Evolutionary conservation across 2,888 invertebrate genomes (phyloP).

Genomic region (Augochlorella aurata): DNA sequence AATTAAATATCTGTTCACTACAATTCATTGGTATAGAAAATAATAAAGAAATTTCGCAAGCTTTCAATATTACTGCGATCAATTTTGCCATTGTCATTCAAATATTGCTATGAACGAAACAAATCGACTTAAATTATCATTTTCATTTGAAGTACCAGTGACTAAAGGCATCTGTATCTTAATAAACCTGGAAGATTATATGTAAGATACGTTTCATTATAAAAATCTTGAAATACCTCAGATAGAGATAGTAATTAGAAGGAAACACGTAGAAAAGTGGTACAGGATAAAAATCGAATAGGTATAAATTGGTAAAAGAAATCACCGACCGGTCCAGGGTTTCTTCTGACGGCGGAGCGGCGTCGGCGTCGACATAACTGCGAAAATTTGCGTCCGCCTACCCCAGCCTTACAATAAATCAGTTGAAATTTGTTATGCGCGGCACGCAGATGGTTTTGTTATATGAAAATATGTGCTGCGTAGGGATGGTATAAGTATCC

Average conservation of each 20-base stretch:
- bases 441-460: slow-evolving; percentile 83
- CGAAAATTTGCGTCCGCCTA: slow-evolving; percentile 68
- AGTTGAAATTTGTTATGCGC: slow-evolving; percentile 82
- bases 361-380: slow-evolving; percentile 57
- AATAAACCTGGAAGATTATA: neutral
- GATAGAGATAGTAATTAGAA: neutral
- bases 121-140: neutral
- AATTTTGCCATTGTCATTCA: neutral
- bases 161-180: neutral
- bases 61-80: neutral
- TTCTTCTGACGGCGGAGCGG: slow-evolving; percentile 14
- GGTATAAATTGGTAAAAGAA: slow-evolving; percentile 32
- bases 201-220: neutral
- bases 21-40: neutral
- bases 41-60: no score
- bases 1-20: neutral
- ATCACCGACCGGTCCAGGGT: neutral
- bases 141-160: neutral
- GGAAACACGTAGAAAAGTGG: neutral
- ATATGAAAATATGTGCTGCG: slow-evolving; percentile 82
- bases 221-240: neutral
- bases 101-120: neutral
- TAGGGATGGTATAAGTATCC: slow-evolving; percentile 81
- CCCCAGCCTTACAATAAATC: slow-evolving; percentile 79
- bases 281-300: neutral